Conservation (phyloP, 2,888 invertebrate genomes). For the Tetanocera ferruginea region DNA sequence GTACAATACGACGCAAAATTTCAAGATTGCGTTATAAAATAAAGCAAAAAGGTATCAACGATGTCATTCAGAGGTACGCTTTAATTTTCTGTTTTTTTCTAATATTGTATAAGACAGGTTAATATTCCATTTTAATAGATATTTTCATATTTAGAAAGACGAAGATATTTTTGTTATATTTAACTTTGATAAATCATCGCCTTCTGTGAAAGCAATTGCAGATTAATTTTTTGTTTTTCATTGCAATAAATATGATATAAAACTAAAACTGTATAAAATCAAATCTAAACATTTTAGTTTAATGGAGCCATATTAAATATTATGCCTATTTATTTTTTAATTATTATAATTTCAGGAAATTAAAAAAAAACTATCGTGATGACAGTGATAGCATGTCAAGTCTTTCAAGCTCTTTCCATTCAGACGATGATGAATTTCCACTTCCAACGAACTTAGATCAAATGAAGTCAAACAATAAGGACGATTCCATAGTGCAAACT, state of each 20-base stretch:
- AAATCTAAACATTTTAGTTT: too few relatives aligned
- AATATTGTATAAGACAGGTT: too few relatives aligned
- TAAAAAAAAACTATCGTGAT: slow-evolving; percentile 2
- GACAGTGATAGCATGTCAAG: slow-evolving; percentile 41
- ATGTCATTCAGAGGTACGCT: not conserved
- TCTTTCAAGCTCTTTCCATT: slow-evolving; percentile 39
- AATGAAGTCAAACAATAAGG: slow-evolving; percentile 29
- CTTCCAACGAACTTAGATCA: slow-evolving; percentile 44
- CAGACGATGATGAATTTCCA: slow-evolving; percentile 35
- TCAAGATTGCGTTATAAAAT: slow-evolving; percentile 25
- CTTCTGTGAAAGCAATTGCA: too few relatives aligned
- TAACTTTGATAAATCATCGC: too few relatives aligned
- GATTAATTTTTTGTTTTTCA: too few relatives aligned
- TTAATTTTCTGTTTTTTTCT: not conserved
- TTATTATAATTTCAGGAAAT: not conserved
- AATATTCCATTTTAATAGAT: too few relatives aligned
- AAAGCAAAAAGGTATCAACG: not conserved
- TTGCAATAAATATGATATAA: too few relatives aligned
- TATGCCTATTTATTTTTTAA: not conserved
- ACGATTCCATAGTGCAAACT: not conserved
- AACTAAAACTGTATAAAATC: too few relatives aligned
- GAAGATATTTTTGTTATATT: too few relatives aligned
- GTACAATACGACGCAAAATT: slow-evolving; percentile 39
- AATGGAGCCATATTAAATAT: too few relatives aligned
- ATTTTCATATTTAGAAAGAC: too few relatives aligned